Evolutionary conservation across 2,797 vertebrate species (phyloP).

Genomic region (Sebastolobus alascanus): DNA sequence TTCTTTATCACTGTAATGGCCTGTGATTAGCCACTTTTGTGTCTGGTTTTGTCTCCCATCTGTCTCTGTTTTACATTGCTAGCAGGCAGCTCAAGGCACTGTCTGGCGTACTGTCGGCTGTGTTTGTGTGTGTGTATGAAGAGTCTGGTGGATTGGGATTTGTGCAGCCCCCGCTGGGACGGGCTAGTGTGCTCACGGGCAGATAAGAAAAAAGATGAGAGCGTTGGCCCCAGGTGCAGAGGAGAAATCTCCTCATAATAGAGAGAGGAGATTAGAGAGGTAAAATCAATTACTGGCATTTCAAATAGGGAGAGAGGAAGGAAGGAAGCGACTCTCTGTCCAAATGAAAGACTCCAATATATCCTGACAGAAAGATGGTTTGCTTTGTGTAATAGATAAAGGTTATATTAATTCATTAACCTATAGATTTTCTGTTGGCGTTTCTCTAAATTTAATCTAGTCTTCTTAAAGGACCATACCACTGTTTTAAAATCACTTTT

Average conservation of each 20-base stretch:
- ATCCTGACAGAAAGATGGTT: constrained; percentile 28
- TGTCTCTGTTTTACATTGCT: constrained; percentile 62
- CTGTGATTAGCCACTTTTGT: constrained; percentile 44
- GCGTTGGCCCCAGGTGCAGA: constrained; percentile 77
- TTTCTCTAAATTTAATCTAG: background rate
- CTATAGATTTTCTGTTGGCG: constrained; percentile 4
- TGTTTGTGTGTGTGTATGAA: constrained; percentile 28
- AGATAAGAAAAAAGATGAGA: constrained; percentile 56
- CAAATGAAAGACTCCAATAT: constrained; percentile 23
- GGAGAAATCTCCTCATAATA: constrained; percentile 63
- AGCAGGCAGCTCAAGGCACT: constrained; percentile 71
- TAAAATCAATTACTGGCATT: constrained; percentile 71
- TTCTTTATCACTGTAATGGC: constrained; percentile 3
- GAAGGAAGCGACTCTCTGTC: constrained; percentile 12
- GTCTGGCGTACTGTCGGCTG: constrained; percentile 56
- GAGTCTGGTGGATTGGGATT: constrained; percentile 50
- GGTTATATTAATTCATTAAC: constrained; percentile 35
- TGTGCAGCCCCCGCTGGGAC: constrained; percentile 46
- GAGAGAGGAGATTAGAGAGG: constrained; percentile 63
- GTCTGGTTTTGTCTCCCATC: constrained; percentile 57
- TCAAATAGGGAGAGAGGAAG: constrained; percentile 38
- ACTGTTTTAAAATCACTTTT: background rate
- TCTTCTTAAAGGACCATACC: background rate
- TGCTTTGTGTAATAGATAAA: constrained; percentile 20
- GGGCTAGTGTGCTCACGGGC: constrained; percentile 44